Percentiles rank a stretch among this genome's conserved stretches.
phyloP scores from a whole-genome alignment of 2,113 vertebrate genomes.

The Choloepus hoffmanni region DNA sequence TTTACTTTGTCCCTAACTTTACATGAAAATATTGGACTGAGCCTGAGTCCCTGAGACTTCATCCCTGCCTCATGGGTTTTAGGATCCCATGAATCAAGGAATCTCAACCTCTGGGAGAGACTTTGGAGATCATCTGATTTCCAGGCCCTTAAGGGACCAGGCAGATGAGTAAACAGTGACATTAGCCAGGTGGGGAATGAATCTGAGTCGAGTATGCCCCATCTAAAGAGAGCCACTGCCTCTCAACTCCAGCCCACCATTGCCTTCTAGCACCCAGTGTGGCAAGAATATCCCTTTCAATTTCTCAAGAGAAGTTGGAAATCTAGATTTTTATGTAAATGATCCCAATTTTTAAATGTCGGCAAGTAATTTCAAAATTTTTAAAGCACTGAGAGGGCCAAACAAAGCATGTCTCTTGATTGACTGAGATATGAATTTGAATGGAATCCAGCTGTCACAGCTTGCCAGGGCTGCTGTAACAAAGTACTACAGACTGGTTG shows the following conservation, averaged over 20 bases:
- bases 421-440: conserved; percentile 59
- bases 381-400: conserved; percentile 45
- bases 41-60: neutral
- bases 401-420: conserved; percentile 70
- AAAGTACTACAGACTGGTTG: no score
- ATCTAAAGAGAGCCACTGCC: neutral
- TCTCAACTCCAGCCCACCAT: neutral
- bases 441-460: neutral
- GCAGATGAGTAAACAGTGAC: neutral
- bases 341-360: conserved; percentile 59
- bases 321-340: conserved; percentile 52
- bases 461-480: no score
- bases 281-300: neutral
- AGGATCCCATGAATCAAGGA: neutral
- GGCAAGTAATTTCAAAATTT: conserved; percentile 38
- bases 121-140: neutral
- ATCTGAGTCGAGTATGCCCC: neutral
- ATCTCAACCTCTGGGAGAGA: conserved; percentile 41
- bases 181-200: neutral
- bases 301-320: conserved; percentile 51
- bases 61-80: neutral
- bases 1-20: neutral
- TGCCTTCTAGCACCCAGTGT: neutral
- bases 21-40: conserved; percentile 35
- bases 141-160: neutral